Conservation (phyloP, 2,888 invertebrate genomes). For the Lasioglossum figueresi region DNA sequence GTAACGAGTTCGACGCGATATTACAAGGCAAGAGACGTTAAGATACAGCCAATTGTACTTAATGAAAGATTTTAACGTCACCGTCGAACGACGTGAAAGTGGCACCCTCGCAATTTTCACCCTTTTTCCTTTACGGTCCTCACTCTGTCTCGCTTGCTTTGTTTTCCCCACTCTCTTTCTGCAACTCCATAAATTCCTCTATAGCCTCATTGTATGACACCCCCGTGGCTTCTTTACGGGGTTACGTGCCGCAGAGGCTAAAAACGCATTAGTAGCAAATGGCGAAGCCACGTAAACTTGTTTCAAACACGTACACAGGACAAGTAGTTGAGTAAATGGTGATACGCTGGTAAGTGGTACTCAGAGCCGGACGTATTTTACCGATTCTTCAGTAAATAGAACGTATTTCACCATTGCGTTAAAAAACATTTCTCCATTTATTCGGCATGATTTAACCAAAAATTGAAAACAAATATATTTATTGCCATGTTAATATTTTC, state of each 20-base stretch:
- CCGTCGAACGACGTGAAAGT: slow-evolving; percentile 13
- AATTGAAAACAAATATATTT: background rate
- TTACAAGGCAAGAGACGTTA: background rate
- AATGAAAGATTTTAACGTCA: background rate
- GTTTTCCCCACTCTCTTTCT: background rate
- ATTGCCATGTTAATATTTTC: background rate
- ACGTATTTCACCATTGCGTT: background rate
- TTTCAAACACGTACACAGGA: slow-evolving; percentile 22
- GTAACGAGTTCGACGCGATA: background rate
- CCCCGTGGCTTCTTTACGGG: slow-evolving; percentile 58
- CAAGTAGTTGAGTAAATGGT: background rate
- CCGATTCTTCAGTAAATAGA: slow-evolving; percentile 30
- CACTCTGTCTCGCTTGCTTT: background rate
- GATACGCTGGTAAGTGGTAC: slow-evolving; percentile 14
- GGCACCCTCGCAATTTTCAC: slow-evolving; percentile 39
- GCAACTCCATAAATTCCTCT: slow-evolving; percentile 28
- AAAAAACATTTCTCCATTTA: background rate
- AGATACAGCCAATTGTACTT: background rate
- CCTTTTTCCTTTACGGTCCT: background rate
- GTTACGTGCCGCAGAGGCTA: slow-evolving; percentile 45
- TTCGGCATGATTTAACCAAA: too few species aligned
- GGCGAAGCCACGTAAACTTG: slow-evolving; percentile 54
- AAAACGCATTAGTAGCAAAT: slow-evolving; percentile 64
- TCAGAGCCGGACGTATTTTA: slow-evolving; percentile 9
- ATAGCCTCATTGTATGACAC: slow-evolving; percentile 20